These are phyloP conservation scores for Circaetus cinerascens DNA, from an alignment of 2,113 vertebrate species.

Conservation along the genomic window DNA sequence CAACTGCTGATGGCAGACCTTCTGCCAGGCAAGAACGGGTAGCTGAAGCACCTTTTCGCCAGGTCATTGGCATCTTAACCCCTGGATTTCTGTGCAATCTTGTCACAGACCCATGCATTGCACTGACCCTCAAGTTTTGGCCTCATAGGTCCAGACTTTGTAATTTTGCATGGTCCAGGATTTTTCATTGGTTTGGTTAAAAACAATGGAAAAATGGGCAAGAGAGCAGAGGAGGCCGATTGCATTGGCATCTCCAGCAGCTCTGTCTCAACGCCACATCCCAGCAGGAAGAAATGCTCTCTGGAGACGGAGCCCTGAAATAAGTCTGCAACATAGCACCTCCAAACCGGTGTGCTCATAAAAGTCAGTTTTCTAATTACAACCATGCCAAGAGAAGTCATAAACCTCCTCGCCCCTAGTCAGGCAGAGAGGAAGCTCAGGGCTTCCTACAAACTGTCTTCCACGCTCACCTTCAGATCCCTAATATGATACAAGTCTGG, in stretches of 20 bases:
- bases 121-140: neutral
- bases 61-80: neutral
- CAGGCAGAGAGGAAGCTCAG: neutral
- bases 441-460: neutral
- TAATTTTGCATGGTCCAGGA: neutral
- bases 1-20: neutral
- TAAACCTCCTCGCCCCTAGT: neutral
- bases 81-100: neutral
- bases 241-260: neutral
- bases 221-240: neutral
- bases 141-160: neutral
- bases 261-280: neutral
- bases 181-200: neutral
- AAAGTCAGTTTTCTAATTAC: neutral
- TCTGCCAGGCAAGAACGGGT: neutral
- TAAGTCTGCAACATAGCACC: neutral
- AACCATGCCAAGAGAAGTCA: neutral
- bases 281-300: neutral
- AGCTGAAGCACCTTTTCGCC: neutral
- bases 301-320: neutral
- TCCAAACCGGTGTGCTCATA: neutral
- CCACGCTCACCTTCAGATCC: neutral
- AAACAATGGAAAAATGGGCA: neutral
- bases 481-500: rapidly evolving
- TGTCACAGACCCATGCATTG: neutral